These are phyloP conservation scores for Apolygus lucorum DNA, from an alignment of 1,140 invertebrate genomes.

Conservation along the genomic window DNA sequence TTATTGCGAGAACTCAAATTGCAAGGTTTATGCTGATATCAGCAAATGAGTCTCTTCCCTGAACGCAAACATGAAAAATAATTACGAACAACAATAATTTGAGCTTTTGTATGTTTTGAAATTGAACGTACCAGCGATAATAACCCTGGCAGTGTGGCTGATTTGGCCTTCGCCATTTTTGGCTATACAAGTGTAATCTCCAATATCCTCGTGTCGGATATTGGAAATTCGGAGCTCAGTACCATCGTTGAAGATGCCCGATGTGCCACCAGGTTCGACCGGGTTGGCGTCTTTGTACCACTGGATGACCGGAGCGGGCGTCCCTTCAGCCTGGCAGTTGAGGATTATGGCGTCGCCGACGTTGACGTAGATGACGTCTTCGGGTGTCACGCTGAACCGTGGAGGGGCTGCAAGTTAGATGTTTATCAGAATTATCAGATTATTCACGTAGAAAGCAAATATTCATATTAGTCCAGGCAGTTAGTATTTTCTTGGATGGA, in stretches of 20 bases:
- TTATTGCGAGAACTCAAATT: too few relatives aligned
- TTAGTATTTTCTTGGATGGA: too few relatives aligned
- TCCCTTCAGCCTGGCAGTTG: conserved; percentile 90
- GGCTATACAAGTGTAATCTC: conserved; percentile 90
- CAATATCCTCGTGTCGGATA: conserved; percentile 84
- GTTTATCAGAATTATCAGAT: too few relatives aligned
- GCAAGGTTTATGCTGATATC: too few relatives aligned
- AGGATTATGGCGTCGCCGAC: conserved; percentile 89
- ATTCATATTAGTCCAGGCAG: too few relatives aligned
- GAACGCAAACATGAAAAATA: too few relatives aligned
- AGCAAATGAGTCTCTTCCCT: too few relatives aligned
- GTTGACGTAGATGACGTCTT: conserved; percentile 92
- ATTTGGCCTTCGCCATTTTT: conserved; percentile 90
- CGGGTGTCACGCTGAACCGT: conserved; percentile 81
- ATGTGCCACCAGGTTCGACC: conserved; percentile 70
- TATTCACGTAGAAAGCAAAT: too few relatives aligned
- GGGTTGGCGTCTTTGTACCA: conserved; percentile 88
- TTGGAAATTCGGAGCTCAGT: conserved; percentile 84
- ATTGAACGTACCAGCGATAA: conserved; percentile 76
- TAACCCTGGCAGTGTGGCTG: conserved; percentile 85
- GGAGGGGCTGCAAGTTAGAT: conserved; percentile 55
- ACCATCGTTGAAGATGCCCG: conserved; percentile 78
- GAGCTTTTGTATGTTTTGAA: not conserved
- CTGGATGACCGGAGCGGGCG: conserved; percentile 79
- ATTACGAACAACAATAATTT: too few relatives aligned